These are phyloP conservation scores for Megalopta genalis DNA, from an alignment of 1,140 invertebrate genomes.

Conservation along the genomic window DNA sequence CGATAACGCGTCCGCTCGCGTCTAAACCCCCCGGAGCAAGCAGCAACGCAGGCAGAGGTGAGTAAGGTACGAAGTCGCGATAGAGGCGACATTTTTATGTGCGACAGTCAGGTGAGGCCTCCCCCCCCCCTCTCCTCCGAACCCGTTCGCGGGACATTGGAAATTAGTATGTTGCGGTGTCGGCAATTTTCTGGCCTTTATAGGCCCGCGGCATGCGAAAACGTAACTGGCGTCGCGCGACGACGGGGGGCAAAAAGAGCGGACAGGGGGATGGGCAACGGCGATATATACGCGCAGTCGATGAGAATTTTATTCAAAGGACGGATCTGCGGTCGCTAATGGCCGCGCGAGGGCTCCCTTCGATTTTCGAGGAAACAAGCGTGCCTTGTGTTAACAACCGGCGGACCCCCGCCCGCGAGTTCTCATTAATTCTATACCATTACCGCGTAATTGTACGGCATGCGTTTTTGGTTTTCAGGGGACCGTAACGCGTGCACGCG, in stretches of 20 bases:
- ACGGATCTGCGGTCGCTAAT: constrained; percentile 40
- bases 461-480: constrained; percentile 59
- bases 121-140: neutral
- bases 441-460: constrained; percentile 60
- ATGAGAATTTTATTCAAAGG: constrained; percentile 57
- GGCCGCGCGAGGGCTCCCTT: constrained; percentile 21
- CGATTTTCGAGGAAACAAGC: constrained; percentile 58
- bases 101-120: constrained; percentile 29
- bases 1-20: too few species aligned
- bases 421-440: constrained; percentile 65
- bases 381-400: constrained; percentile 27
- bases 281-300: constrained; percentile 1
- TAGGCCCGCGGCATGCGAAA: constrained; percentile 51
- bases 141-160: constrained; percentile 35
- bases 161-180: constrained; percentile 47
- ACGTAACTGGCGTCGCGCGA: neutral
- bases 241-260: too few species aligned
- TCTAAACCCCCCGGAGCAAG: too few species aligned
- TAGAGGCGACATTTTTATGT: constrained; percentile 41
- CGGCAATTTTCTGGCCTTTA: constrained; percentile 57
- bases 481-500: constrained; percentile 9
- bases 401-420: constrained; percentile 32
- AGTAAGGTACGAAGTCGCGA: too few species aligned
- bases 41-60: too few species aligned
- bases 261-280: neutral